phyloP scores from a whole-genome alignment of 2,797 vertebrate genomes.

The Dromococcyx pavoninus region DNA sequence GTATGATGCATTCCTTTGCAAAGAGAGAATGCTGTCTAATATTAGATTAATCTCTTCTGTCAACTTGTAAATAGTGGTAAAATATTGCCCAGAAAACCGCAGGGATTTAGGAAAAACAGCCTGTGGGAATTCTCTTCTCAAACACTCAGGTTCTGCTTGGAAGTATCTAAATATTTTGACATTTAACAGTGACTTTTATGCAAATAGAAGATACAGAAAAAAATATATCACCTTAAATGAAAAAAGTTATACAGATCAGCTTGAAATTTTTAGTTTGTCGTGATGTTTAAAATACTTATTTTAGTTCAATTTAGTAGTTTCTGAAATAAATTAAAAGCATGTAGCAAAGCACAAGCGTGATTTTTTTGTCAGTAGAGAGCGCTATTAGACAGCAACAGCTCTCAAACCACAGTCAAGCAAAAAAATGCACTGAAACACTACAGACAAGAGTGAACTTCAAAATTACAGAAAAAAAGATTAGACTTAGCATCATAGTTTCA shows the following conservation, averaged over 20 bases:
- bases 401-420: neutral
- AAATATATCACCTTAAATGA: neutral
- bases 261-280: neutral
- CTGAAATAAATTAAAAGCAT: neutral
- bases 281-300: neutral
- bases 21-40: neutral
- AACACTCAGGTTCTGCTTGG: neutral
- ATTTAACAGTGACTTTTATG: neutral
- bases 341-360: neutral
- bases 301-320: neutral
- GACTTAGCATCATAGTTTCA: neutral
- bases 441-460: neutral
- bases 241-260: neutral
- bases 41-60: neutral
- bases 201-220: neutral
- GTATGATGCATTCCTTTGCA: neutral
- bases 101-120: neutral
- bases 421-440: neutral
- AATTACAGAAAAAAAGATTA: neutral
- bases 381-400: conserved; percentile 53
- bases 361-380: conserved; percentile 68
- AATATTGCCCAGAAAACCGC: neutral
- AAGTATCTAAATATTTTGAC: neutral
- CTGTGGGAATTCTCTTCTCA: neutral
- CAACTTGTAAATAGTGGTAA: neutral